phyloP scores from a whole-genome alignment of 2,113 vertebrate species.

The Halcyon malimbica region DNA sequence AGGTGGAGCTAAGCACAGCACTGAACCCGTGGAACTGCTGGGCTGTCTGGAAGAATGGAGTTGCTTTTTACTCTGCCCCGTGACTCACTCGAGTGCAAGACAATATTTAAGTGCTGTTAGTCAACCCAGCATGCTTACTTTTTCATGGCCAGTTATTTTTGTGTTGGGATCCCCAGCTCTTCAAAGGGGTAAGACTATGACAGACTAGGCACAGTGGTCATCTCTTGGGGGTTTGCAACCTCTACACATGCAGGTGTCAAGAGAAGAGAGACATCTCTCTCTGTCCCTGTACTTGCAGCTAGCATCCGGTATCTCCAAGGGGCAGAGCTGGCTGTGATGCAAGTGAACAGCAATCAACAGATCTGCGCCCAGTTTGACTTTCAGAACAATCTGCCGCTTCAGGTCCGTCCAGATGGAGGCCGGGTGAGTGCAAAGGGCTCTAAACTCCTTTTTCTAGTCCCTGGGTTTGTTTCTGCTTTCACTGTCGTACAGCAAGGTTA shows the following conservation, averaged over 20 bases:
- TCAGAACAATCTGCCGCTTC: constrained; percentile 59
- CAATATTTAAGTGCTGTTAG: neutral
- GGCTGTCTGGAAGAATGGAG: neutral
- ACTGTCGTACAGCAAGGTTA: neutral
- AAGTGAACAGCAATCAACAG: constrained; percentile 67
- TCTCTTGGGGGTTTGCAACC: neutral
- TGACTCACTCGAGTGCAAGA: neutral
- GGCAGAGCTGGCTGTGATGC: constrained; percentile 71
- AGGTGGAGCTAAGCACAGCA: neutral
- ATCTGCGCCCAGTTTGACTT: constrained; percentile 75
- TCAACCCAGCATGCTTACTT: fast-evolving
- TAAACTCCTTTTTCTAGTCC: neutral
- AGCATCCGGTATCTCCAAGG: constrained; percentile 72
- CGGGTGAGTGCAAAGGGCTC: constrained; percentile 64
- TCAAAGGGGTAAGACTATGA: neutral
- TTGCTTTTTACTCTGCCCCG: neutral
- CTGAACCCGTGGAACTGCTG: neutral
- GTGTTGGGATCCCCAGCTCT: neutral
- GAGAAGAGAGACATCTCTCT: neutral
- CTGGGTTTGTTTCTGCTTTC: neutral
- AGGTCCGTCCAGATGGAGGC: constrained; percentile 38
- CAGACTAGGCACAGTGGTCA: neutral
- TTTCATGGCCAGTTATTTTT: neutral
- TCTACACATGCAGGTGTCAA: fast-evolving
- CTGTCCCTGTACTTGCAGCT: constrained; percentile 46